Evolutionary conservation across 2,113 vertebrate species (phyloP), one percentile per base, ranked within the genome.

Genomic region (Lampris incognitus): DNA sequence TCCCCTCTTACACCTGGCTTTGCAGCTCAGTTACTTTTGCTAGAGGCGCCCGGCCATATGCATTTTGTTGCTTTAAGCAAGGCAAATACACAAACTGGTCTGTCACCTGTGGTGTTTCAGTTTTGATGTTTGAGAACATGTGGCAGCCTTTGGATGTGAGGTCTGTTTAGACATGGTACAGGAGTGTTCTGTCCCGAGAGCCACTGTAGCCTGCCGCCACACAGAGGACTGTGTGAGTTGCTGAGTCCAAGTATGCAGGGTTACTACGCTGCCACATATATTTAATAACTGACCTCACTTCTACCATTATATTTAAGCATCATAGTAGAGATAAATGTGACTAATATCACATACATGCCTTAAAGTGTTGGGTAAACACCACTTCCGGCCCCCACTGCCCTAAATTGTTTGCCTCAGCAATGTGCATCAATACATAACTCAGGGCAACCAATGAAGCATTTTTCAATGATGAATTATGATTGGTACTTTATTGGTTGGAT

Each of bases 61-160:
- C 76, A 65, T 74, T 67, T 74, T 52, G 88, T 86, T 88, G 85
- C 91, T 80, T 55, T 5, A 50, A 86, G 86, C 81, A 58, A 84
- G 39, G 71, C 80, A 74, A 80, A 81, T 83, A 74, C 86, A 82
- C 86, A 81, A 88, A 85, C 86, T 8, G 74, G 84, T 84, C 91
- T 69, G 88, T 91, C 91, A 86, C 78, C 86, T 89, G 77, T 76
- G 80, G 88, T 92, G 69, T 82, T 70, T 74, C 81, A 81, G 85
- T 81, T 85, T 63, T 85, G 89, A 92, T 65, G 76, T 87, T 73
- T 78, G 76, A 82, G 79, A 80, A 74, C 82, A 79, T 86, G 86
- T 86, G 86, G 82, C 90, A 89, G 85, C 84, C 83, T 78, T 87
- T 67, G 85, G 80, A 85, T 87, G 87, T 81, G 60, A 70, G 81